Evolutionary conservation across 2,797 vertebrate species (phyloP), one percentile per base, ranked within the genome.

Genomic region (Crenuchus spilurus): DNA sequence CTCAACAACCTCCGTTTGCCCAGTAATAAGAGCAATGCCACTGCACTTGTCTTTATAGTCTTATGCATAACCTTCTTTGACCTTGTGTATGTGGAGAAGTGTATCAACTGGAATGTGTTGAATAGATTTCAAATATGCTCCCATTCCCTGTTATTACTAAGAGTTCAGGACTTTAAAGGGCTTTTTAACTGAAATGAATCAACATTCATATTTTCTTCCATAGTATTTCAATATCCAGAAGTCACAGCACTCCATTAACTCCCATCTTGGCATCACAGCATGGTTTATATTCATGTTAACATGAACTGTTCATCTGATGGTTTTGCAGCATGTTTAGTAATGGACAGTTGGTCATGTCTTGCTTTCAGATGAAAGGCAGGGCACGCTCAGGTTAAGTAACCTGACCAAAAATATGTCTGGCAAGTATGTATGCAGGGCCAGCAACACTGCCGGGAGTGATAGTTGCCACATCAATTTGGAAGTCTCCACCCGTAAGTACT

Each of bases 391-490:
- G 58, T 89, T 99, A 74, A 96, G 83, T 77, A 98, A 98, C 87
- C 93, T 99, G 78, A 95, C 95, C 26, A 86, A 90, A 68, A 91
- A 91, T 76, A 95, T 95, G 95, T 94, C 96, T 0, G 97, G 97
- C 52, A 88, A 94, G 82, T 99, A 98, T 54, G 68, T 95, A 77
- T 99, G 97, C 85, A 82, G 82, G 20, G 94, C 94, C 24, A 91
- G 90, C 83, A 99, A 99, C 88, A 86, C 52, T 0, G 95, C 94
- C 0, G 97, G 96, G 60, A 92, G 83, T 0, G 89, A 95, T 68
- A 89, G 84, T 84, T 99, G 97, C 92, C 95, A 93, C 80, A 82
- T 99, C 63, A 91, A 92, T 78, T 89, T 99, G 92, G 95, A 95
- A 74, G 95, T 99, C 68, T 93, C 92, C 80, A 92, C 93, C 84